These are phyloP conservation scores for Epinephelus awoara DNA, from an alignment of 2,797 vertebrate species.

Conservation along the genomic window DNA sequence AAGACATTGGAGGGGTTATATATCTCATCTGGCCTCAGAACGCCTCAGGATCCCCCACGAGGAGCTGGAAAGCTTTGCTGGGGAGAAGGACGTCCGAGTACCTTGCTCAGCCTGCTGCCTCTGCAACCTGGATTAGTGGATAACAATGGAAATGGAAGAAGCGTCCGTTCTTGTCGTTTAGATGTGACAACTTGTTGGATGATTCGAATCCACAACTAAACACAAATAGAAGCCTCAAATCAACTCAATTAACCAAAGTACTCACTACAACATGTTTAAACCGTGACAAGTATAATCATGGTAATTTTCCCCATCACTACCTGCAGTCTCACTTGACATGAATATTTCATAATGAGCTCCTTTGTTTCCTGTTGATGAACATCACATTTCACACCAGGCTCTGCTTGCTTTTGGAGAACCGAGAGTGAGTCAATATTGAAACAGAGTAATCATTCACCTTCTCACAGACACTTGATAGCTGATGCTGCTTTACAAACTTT, in stretches of 20 bases:
- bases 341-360: slow-evolving; percentile 13
- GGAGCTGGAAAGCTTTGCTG: too few species aligned
- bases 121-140: too few species aligned
- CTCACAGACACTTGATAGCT: not conserved
- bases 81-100: too few species aligned
- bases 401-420: too few species aligned
- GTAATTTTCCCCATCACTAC: not conserved
- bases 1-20: too few species aligned
- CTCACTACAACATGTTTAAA: not conserved
- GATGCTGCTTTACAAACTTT: slow-evolving; percentile 2
- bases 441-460: not conserved
- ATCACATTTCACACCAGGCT: not conserved
- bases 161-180: not conserved
- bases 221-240: not conserved
- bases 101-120: too few species aligned
- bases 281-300: not conserved
- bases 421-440: not conserved
- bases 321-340: not conserved
- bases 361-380: slow-evolving; percentile 1
- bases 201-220: not conserved
- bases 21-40: too few species aligned
- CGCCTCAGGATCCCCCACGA: too few species aligned
- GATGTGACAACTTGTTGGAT: not conserved
- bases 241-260: not conserved
- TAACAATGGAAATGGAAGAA: too few species aligned